Conservation (phyloP, 2,797 vertebrate genomes). For the Gadopsis marmoratus region DNA sequence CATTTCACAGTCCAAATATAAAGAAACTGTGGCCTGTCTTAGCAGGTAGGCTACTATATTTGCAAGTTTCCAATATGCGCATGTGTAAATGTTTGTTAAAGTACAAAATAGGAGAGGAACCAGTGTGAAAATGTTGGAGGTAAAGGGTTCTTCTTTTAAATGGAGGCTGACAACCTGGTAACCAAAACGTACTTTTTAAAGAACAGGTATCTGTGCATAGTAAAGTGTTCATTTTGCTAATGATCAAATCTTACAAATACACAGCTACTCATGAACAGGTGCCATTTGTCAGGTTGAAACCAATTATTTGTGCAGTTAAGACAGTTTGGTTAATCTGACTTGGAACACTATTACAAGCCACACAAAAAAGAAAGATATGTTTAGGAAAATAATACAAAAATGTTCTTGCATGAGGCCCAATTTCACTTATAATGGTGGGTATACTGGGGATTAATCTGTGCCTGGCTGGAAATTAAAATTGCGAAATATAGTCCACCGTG, state of each 20-base stretch:
- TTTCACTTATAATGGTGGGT: not conserved
- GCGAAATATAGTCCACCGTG: not conserved
- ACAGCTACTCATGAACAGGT: not conserved
- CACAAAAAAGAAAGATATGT: not conserved
- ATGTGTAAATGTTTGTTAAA: not conserved
- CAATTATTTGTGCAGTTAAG: not conserved
- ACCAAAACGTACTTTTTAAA: slow-evolving; percentile 16
- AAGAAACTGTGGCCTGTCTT: not conserved
- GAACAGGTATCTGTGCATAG: not conserved
- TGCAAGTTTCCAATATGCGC: not conserved
- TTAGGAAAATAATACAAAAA: not conserved
- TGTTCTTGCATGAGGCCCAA: not conserved
- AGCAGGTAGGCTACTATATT: not conserved
- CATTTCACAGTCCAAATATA: slow-evolving; percentile 9
- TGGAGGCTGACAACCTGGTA: not conserved
- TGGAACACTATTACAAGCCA: not conserved
- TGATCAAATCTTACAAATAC: not conserved
- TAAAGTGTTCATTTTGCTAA: not conserved
- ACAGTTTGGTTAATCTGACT: not conserved
- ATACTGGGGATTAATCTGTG: not conserved
- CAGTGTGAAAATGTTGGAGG: not conserved
- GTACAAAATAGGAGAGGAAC: slow-evolving; percentile 8
- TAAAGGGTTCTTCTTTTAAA: not conserved
- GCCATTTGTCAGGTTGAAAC: not conserved
- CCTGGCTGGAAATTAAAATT: not conserved